Evolutionary conservation across 2,113 vertebrate species (phyloP).

Genomic region (Notiomystis cincta): DNA sequence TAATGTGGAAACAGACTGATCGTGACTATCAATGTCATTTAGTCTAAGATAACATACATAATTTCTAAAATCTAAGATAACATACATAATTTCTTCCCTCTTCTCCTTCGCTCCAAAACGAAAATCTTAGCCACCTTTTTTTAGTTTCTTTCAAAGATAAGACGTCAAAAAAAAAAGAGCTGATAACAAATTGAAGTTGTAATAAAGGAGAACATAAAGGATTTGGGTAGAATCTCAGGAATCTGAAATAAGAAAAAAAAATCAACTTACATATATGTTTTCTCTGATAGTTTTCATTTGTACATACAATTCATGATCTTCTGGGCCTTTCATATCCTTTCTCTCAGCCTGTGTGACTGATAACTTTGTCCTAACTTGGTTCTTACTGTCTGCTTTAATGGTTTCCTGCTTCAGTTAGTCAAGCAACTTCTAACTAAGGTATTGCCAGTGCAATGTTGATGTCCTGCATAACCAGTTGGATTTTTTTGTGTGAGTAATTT

Average conservation of each 20-base stretch:
- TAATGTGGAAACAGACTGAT: neutral
- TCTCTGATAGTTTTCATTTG: neutral
- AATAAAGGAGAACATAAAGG: neutral
- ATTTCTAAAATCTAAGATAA: neutral
- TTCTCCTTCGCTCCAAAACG: neutral
- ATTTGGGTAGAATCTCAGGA: neutral
- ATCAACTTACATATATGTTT: neutral
- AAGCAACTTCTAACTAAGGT: neutral
- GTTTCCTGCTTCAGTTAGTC: neutral
- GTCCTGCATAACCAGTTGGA: neutral
- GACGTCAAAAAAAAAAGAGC: neutral
- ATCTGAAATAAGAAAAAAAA: neutral
- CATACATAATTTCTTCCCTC: neutral
- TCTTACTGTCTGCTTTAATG: neutral
- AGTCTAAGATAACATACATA: neutral
- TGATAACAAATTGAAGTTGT: neutral
- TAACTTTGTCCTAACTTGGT: neutral
- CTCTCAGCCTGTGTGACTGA: accelerated
- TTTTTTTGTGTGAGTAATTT: neutral
- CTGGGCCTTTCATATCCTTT: neutral
- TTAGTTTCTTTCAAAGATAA: neutral
- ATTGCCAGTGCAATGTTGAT: neutral
- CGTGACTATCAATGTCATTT: neutral
- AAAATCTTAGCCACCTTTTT: neutral
- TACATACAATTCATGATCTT: neutral